Evolutionary conservation across 2,797 vertebrate genomes (phyloP), one percentile per base, ranked within the genome.

Genomic region (Acrocephalus scirpaceus): DNA sequence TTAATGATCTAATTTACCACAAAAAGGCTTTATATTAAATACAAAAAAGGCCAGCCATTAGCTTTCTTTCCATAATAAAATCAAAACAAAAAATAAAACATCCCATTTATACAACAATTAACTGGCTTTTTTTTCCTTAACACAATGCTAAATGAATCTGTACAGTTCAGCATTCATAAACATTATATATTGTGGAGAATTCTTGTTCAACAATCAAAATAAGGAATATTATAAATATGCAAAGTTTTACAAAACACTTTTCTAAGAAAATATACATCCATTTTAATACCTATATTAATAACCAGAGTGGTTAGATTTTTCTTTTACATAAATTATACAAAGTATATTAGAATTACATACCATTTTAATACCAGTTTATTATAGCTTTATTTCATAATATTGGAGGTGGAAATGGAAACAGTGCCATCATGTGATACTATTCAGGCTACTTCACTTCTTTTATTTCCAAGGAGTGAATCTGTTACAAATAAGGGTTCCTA

Each of bases 391-490:
- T 98, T 98, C 97, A 97, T 98, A 98, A 98, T 97, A 98, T 94
- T 97, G 95, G 95, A 98, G 98, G 98, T 98, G 97, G 98, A 98
- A 99, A 99, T 99, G 99, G 99, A 99, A 99, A 99, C 99, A 99
- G 98, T 99, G 99, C 99, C 99, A 99, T 99, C 99, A 99, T 99
- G 99, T 99, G 99, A 99, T 99, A 98, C 98, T 98, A 99, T 98
- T 97, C 98, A 99, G 98, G 98, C 98, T 98, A 98, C 98, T 98
- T 99, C 98, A 98, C 98, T 98, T 97, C 92, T 97, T 97, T 97
- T 89, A 96, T 95, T 98, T 97, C 95, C 97, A 96, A 92, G 79
- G 90, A 97, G 79, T 87, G 86, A 97, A 96, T 93, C 92, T 95
- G 88, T 88, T 93, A 95, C 78, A 97, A 97, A 96, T 94, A 94